These are phyloP conservation scores for Gallinago paraguaiae DNA, from an alignment of 2,113 vertebrate species.

Conservation along the genomic window DNA sequence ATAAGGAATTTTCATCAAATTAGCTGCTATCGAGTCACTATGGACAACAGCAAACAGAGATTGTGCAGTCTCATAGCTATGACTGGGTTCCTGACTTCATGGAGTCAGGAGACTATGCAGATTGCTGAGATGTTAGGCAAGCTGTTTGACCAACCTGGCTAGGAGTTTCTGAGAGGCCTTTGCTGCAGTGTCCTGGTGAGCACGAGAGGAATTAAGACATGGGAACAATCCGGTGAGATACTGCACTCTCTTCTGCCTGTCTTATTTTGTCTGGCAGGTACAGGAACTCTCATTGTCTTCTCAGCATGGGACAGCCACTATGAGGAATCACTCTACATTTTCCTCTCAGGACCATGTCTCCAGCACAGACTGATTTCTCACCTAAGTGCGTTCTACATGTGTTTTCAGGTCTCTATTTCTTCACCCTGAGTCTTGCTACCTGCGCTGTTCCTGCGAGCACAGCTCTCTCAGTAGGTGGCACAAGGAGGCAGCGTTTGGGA, in stretches of 20 bases:
- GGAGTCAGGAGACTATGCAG: not conserved
- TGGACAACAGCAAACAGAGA: not conserved
- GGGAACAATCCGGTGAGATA: not conserved
- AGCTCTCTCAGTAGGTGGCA: not conserved
- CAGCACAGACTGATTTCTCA: not conserved
- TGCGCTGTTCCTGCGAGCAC: not conserved
- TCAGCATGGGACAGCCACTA: not conserved
- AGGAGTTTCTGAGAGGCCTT: not conserved
- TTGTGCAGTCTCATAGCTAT: not conserved
- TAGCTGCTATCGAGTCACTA: not conserved
- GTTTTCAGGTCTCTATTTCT: not conserved
- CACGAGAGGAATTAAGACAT: not conserved
- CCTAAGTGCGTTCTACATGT: not conserved
- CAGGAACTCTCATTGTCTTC: not conserved
- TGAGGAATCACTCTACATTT: not conserved
- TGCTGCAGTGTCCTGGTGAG: not conserved
- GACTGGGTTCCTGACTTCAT: not conserved
- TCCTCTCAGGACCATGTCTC: not conserved
- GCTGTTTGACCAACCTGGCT: not conserved
- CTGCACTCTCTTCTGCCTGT: not conserved
- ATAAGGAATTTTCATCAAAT: not conserved
- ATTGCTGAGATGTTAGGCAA: not conserved
- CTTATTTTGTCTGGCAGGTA: not conserved
- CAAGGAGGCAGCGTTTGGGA: not conserved
- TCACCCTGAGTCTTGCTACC: not conserved